Base-by-base conservation (phyloP, 2,888 invertebrate genomes). In the Agriotes lineatus region DNA sequence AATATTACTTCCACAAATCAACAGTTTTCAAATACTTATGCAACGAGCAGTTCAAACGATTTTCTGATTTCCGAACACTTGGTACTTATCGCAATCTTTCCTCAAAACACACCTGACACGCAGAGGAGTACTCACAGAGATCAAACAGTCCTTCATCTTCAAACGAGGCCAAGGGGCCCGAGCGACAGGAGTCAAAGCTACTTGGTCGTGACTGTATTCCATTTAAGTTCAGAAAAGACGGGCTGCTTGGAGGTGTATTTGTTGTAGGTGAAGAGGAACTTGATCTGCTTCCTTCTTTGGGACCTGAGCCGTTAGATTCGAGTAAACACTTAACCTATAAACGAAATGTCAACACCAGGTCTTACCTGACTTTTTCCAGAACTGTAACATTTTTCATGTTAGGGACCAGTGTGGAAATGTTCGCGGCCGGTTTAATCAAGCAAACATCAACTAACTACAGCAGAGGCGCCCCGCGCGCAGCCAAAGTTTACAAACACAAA, bases 341-440 rank as follows among this genome's bases (percentile, higher is more conserved):
- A 64, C 9, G 14, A 48, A 61, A 52, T 70, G 50, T 50, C 60
- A 70, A 16, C 33, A 52, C 16, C 37, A 71, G 73, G 30, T 45
- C 42, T 84, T 88, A 90, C 90, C 90, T 86, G 90, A 86, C 85
- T 90, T 92, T 85, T 90, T 92, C 91, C 91, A 91, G 86, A 92
- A 92, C 84, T 91, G 90, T 83, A 92, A 88, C 91, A 92, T 92
- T 57, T 65, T 71, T 68, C 68, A 71, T 71, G 44, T 59, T 69
- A 62, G 30, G 48, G 14, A 50, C 0, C n/a, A 12, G n/a, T 48
- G 1, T 20, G 7, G n/a, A 1, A 1, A 14, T 20, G 19, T 39
- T 39, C 14, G 5, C 12, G n/a, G 9, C 16, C 7, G 16, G 0
- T 42, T 7, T 42, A 42, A 42, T 42, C 5, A 39, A 12, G 42